These are phyloP conservation scores for Enteromius viviparus DNA, from an alignment of 2,797 vertebrate species.

Conservation along the genomic window DNA sequence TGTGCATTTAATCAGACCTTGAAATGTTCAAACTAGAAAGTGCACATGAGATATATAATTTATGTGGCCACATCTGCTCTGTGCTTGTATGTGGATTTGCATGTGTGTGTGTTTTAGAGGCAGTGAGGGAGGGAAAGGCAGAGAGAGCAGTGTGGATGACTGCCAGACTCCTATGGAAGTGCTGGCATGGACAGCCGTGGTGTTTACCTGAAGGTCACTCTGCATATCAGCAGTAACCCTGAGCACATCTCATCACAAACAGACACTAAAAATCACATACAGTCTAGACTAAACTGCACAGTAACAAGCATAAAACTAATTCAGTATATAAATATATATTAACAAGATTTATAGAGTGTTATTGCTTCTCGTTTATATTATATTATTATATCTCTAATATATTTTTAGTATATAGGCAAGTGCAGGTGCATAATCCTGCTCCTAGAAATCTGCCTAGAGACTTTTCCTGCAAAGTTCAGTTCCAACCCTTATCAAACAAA, in stretches of 20 bases:
- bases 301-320: background rate
- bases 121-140: slow-evolving; percentile 5
- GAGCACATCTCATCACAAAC: slow-evolving; percentile 22
- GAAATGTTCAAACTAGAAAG: background rate
- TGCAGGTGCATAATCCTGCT: background rate
- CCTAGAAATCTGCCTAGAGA: background rate
- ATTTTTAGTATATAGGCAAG: background rate
- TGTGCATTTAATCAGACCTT: slow-evolving; percentile 7
- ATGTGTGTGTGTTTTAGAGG: slow-evolving; percentile 14
- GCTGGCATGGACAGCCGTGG: slow-evolving; percentile 30
- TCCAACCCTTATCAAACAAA: background rate
- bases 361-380: background rate
- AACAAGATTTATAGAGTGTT: background rate
- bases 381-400: background rate
- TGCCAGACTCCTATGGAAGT: slow-evolving; percentile 55
- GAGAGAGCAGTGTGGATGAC: slow-evolving; percentile 34
- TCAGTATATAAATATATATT: background rate
- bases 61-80: slow-evolving; percentile 36
- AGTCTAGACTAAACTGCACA: background rate
- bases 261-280: background rate
- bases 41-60: slow-evolving; percentile 18
- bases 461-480: background rate
- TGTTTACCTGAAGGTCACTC: slow-evolving; percentile 53
- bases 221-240: slow-evolving; percentile 39
- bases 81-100: slow-evolving; percentile 28